These are phyloP conservation scores for Acinonyx jubatus DNA, from an alignment of 2,113 vertebrate species.

Conservation along the genomic window DNA sequence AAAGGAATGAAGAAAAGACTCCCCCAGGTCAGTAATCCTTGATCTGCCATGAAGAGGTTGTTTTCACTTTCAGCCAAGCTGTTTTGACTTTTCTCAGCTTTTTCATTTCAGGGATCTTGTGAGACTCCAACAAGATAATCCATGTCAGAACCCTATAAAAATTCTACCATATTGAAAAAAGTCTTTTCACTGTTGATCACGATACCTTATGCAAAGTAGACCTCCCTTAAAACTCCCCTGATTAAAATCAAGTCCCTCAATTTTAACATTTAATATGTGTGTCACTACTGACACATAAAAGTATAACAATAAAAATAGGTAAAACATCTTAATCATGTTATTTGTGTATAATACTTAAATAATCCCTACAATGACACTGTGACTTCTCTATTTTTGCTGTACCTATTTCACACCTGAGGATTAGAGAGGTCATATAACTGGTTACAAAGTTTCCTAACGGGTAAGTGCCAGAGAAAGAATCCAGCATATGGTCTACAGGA, in stretches of 20 bases:
- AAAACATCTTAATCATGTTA: background rate
- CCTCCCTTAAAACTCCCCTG: background rate
- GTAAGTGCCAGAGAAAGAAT: background rate
- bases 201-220: background rate
- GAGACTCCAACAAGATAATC: background rate
- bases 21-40: background rate
- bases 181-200: background rate
- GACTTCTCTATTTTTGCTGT: background rate
- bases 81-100: background rate
- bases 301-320: background rate
- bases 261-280: background rate
- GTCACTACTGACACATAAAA: background rate
- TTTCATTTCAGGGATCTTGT: background rate
- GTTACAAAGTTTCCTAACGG: background rate
- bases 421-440: background rate
- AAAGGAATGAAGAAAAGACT: too few species aligned
- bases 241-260: background rate
- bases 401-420: background rate
- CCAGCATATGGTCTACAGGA: background rate
- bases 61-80: background rate
- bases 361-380: background rate
- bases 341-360: background rate
- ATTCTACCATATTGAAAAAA: background rate
- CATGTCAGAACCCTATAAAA: background rate
- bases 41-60: background rate